A percentile compares a stretch with the other conserved stretches of the same genome.
phyloP scores from a whole-genome alignment of 2,113 vertebrate genomes.

The Procavia capensis region DNA sequence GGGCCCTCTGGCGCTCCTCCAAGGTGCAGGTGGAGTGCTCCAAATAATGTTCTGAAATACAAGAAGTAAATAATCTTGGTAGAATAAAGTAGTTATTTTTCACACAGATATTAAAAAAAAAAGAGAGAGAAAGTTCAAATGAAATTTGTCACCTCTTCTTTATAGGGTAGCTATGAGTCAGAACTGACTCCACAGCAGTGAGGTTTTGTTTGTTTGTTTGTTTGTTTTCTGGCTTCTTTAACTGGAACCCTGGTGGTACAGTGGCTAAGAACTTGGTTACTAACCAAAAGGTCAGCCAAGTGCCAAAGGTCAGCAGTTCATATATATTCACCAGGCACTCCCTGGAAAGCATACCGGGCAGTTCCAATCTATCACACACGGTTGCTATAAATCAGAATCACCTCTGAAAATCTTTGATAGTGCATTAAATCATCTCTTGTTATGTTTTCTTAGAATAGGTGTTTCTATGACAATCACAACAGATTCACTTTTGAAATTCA shows the following conservation, averaged over 20 bases:
- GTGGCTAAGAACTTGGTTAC: too few species aligned
- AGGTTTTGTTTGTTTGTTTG: too few species aligned
- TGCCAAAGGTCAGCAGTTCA: too few species aligned
- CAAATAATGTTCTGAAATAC: conserved; percentile 92
- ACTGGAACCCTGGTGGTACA: too few species aligned
- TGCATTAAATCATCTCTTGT: neutral
- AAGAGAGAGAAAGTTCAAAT: neutral
- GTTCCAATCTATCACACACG: too few species aligned
- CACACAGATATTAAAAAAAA: neutral
- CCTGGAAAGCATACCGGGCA: too few species aligned
- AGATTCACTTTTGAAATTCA: conserved; percentile 11
- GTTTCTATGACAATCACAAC: neutral
- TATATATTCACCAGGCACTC: too few species aligned
- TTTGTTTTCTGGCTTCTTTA: too few species aligned
- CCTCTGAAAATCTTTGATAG: neutral
- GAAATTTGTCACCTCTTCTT: neutral
- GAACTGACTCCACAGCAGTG: too few species aligned
- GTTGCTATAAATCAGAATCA: too few species aligned
- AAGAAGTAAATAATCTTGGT: neutral
- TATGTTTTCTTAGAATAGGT: neutral
- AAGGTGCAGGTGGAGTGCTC: conserved; percentile 92
- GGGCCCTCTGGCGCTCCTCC: conserved; percentile 96
- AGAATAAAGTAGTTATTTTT: neutral
- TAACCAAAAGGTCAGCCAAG: too few species aligned
- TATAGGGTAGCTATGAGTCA: neutral